phyloP scores from a whole-genome alignment of 2,797 vertebrate genomes.

The Pempheris klunzingeri region DNA sequence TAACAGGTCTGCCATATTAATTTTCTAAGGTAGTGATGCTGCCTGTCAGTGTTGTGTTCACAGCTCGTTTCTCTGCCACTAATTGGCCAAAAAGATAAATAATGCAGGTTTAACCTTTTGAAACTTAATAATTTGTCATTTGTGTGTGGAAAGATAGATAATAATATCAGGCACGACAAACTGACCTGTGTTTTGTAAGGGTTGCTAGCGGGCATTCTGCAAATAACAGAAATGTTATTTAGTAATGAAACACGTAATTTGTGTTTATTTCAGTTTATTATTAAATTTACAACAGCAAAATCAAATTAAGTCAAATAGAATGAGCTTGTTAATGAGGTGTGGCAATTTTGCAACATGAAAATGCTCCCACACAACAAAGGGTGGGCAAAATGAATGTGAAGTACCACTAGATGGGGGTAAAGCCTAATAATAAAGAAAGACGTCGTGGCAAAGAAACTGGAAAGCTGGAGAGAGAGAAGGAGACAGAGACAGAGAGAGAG shows the following conservation, averaged over 20 bases:
- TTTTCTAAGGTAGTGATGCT: too few species aligned
- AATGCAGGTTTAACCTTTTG: neutral
- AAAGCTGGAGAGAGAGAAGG: neutral
- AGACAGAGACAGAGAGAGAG: neutral
- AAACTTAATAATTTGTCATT: neutral
- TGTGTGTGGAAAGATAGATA: neutral
- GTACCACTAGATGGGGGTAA: conserved; percentile 73
- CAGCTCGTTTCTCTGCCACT: too few species aligned
- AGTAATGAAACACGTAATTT: neutral
- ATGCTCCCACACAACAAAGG: neutral
- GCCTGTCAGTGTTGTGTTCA: neutral
- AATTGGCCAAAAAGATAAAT: neutral
- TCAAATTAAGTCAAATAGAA: neutral
- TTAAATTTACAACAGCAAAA: neutral
- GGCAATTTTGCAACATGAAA: neutral
- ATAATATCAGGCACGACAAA: neutral
- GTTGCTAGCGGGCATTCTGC: neutral
- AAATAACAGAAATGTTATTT: neutral
- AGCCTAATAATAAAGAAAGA: conserved; percentile 26
- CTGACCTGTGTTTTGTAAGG: neutral
- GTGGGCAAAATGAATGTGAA: neutral
- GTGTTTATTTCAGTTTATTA: neutral
- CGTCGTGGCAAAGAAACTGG: too few species aligned
- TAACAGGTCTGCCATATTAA: neutral
- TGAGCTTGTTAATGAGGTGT: neutral